Base-by-base conservation (phyloP, 2,888 invertebrate genomes). In the Limenitis camilla region DNA sequence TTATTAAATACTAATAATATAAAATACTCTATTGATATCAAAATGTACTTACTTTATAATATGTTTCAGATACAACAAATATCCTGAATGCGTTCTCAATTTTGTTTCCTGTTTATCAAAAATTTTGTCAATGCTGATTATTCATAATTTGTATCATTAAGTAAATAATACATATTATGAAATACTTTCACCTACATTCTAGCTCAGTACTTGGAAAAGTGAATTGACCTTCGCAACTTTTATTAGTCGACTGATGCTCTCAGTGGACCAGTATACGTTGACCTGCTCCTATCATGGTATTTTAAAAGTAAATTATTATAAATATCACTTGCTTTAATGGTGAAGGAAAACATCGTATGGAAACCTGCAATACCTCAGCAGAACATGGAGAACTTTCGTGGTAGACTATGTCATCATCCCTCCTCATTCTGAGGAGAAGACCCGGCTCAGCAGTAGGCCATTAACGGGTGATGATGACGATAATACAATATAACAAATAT, bases 201-300 rank as follows among this genome's bases (percentile, higher is more conserved):
- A 49, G 39, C 32, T 40, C 30, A 39, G 33, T 27, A 40, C 46
- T 39, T 47, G 49, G 65, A 61, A 72, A 71, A 68, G 65, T 60
- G 70, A 72, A 74, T 76, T 77, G 71, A 74, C 78, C 76, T 81
- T 79, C 71, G 73, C 70, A 72, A 72, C 73, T 78, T 76, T 72
- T 72, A 72, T 76, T 75, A 71, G 65, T 62, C 66, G 76, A 76
- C 79, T 76, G 74, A 62, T 67, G 58, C 63, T 62, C 66, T 69
- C 68, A 58, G 60, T 61, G 51, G 67, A 68, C 81, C 78, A 81
- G 41, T 54, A 11, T 58, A 29, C 44, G 40, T 40, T 65, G 80
- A 74, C 52, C 77, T 68, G 53, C 66, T 60, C 52, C 60, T 44
- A 60, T 55, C 51, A 60, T 59, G 61, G 61, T 45, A 55, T 48